Conservation (phyloP, 2,888 invertebrate genomes). For the Drosophila subquinaria region DNA sequence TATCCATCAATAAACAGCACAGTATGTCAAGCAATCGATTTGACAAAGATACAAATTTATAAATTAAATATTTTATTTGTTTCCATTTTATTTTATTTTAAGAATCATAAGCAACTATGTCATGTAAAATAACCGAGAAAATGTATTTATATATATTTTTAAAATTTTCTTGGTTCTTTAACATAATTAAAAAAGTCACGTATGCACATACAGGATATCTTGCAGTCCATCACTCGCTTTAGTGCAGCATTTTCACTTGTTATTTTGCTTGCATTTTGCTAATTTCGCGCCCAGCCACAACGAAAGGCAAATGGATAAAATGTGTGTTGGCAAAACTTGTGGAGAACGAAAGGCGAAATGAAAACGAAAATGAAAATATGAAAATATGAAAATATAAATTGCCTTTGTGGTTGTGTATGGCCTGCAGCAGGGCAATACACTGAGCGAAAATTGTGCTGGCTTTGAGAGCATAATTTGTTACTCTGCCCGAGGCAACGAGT, state of each 20-base stretch:
- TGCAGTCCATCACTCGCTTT: background rate
- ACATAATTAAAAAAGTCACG: too few species aligned
- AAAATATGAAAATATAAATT: conserved; percentile 70
- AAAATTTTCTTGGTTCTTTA: too few species aligned
- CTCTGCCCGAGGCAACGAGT: background rate
- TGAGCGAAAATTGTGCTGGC: conserved; percentile 26
- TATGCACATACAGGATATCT: too few species aligned
- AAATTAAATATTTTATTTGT: too few species aligned
- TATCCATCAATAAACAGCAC: too few species aligned
- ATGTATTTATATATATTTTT: too few species aligned
- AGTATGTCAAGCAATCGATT: too few species aligned
- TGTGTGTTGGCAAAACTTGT: conserved; percentile 35
- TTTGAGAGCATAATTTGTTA: background rate
- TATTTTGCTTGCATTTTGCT: conserved; percentile 54
- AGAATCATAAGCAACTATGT: too few species aligned
- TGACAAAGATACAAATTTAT: too few species aligned
- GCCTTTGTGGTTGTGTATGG: conserved; percentile 46
- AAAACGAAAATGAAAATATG: conserved; percentile 61
- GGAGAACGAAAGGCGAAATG: conserved; percentile 35
- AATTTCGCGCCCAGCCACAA: conserved; percentile 67
- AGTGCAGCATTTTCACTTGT: background rate
- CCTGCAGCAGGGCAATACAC: conserved; percentile 14
- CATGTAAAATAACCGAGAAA: too few species aligned
- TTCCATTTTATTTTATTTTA: too few species aligned
- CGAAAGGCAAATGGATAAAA: conserved; percentile 52